Evolutionary conservation across 2,797 vertebrate genomes (phyloP).

Genomic region (Agapornis canus): DNA sequence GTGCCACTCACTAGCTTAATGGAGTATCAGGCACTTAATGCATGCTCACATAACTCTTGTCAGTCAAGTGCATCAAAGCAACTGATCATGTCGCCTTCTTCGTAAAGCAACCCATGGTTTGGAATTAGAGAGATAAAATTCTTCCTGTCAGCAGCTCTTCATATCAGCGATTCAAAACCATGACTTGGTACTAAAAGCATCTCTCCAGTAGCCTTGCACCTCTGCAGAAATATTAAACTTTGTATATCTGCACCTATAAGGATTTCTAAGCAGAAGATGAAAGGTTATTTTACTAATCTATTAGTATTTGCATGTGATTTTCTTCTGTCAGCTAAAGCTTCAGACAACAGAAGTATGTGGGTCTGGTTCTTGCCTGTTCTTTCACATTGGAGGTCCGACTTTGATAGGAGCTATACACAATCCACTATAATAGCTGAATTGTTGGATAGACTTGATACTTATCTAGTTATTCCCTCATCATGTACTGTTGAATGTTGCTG

Average conservation of each 20-base stretch:
- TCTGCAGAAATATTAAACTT: not conserved
- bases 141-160: not conserved
- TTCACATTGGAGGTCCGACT: not conserved
- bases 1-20: not conserved
- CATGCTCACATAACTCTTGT: not conserved
- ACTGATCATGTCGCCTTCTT: not conserved
- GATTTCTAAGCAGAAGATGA: not conserved
- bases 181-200: not conserved
- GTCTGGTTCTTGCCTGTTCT: not conserved
- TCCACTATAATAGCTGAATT: rapidly evolving
- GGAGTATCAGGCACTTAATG: not conserved
- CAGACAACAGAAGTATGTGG: not conserved
- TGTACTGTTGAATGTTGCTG: not conserved
- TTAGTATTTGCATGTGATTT: not conserved
- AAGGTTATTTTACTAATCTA: not conserved
- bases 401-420: not conserved
- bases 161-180: not conserved
- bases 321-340: not conserved
- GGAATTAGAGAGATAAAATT: not conserved
- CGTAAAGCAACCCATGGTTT: not conserved
- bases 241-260: not conserved
- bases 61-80: not conserved
- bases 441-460: not conserved
- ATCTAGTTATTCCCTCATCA: not conserved
- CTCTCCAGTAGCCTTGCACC: not conserved